phyloP scores from a whole-genome alignment of 2,113 vertebrate genomes.

The Heliornis fulica region DNA sequence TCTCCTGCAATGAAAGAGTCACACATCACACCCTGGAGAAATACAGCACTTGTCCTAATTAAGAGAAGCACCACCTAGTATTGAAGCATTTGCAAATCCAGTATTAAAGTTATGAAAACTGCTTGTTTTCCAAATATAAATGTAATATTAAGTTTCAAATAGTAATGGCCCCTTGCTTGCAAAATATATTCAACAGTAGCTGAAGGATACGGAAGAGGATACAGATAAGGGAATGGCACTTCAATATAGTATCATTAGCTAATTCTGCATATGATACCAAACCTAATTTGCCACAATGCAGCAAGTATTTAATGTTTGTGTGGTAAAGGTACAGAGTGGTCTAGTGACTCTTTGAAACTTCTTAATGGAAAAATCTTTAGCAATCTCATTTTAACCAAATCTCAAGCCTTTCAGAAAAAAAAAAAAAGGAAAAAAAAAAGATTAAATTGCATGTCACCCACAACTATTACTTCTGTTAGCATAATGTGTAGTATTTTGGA shows the following conservation, averaged over 20 bases:
- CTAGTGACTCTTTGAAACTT: background rate
- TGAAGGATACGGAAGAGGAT: background rate
- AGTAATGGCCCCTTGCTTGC: background rate
- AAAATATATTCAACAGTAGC: background rate
- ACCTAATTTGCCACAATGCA: background rate
- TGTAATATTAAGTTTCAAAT: background rate
- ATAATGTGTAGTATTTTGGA: background rate
- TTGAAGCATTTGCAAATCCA: background rate
- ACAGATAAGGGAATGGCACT: background rate
- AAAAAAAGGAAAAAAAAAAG: fast-evolving
- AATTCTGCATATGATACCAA: background rate
- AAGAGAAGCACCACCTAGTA: background rate
- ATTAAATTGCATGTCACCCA: background rate
- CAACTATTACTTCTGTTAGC: background rate
- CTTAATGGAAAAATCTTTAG: background rate
- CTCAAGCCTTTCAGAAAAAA: background rate
- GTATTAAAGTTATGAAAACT: background rate
- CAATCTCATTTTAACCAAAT: background rate
- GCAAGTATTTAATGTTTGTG: background rate
- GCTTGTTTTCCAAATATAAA: background rate
- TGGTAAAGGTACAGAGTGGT: background rate
- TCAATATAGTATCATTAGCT: background rate
- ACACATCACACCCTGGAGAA: background rate
- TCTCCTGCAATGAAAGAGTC: background rate
- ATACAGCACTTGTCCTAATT: background rate